Percentiles rank a stretch among this genome's conserved stretches.
phyloP scores from a whole-genome alignment of 1,140 invertebrate species.

The Helicoverpa zea region DNA sequence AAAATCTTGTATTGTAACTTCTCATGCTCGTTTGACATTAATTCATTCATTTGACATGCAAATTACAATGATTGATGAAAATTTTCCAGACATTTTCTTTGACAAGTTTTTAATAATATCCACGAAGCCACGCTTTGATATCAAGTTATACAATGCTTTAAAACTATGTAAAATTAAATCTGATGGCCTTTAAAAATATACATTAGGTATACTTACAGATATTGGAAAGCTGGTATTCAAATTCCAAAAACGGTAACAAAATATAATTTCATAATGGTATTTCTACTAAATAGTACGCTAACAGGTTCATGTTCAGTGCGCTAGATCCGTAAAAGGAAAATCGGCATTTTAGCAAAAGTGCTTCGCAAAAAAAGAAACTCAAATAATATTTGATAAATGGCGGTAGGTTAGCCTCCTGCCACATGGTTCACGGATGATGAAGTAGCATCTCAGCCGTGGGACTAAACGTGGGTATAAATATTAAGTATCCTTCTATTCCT shows the following conservation, averaged over 20 bases:
- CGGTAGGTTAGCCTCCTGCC: constrained; percentile 25
- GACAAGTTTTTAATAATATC: background rate
- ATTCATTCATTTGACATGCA: no score
- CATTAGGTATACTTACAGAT: no score
- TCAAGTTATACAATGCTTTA: background rate
- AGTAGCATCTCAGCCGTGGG: constrained; percentile 21
- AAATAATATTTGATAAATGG: constrained; percentile 33
- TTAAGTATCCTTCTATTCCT: background rate
- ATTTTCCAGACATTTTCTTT: background rate
- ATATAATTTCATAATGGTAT: no score
- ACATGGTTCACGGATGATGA: constrained; percentile 39
- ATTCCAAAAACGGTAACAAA: no score
- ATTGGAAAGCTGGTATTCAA: no score
- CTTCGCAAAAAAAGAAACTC: constrained; percentile 25
- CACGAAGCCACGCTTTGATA: background rate
- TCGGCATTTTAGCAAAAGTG: constrained; percentile 15
- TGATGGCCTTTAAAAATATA: no score
- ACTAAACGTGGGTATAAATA: background rate
- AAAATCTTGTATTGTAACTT: background rate
- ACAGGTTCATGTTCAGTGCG: no score
- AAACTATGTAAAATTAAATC: no score
- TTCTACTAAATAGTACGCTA: no score
- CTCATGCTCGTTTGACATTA: constrained; percentile 2
- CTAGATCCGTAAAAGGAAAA: background rate
- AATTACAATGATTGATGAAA: background rate